These are phyloP conservation scores for Piaya cayana DNA, from an alignment of 2,113 vertebrate genomes.

Conservation along the genomic window DNA sequence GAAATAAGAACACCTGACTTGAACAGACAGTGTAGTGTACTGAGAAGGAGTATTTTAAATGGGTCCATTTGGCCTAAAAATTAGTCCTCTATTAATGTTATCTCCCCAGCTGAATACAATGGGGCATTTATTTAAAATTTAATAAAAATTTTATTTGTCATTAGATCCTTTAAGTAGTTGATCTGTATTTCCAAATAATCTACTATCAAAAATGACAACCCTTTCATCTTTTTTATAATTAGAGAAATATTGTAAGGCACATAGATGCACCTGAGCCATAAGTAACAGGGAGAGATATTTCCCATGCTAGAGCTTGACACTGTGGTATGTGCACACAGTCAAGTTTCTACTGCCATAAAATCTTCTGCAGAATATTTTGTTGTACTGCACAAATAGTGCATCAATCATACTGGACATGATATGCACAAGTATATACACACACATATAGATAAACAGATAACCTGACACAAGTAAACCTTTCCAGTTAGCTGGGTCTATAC, in stretches of 20 bases:
- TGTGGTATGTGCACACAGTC: slow-evolving; percentile 37
- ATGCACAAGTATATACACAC: slow-evolving; percentile 53
- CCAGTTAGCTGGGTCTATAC: background rate
- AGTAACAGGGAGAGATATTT: slow-evolving; percentile 45
- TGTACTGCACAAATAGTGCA: background rate
- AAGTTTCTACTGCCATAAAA: slow-evolving; percentile 1
- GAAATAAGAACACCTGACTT: slow-evolving; percentile 48
- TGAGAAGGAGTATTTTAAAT: background rate
- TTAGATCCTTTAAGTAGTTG: slow-evolving; percentile 24
- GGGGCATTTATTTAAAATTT: background rate
- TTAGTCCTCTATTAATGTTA: background rate
- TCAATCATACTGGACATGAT: background rate
- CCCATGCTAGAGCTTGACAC: slow-evolving; percentile 66
- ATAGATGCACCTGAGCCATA: slow-evolving; percentile 44
- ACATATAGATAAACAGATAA: background rate
- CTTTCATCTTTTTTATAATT: slow-evolving; percentile 30
- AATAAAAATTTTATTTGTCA: slow-evolving; percentile 18
- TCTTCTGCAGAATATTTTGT: background rate
- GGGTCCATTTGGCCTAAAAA: background rate
- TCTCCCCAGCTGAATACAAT: background rate
- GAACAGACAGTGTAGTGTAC: slow-evolving; percentile 32
- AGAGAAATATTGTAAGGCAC: slow-evolving; percentile 45
- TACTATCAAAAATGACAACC: background rate
- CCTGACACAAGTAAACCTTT: background rate
- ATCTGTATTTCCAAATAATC: background rate